Conservation (phyloP, 2,797 vertebrate genomes). For the Nasua narica region DNA sequence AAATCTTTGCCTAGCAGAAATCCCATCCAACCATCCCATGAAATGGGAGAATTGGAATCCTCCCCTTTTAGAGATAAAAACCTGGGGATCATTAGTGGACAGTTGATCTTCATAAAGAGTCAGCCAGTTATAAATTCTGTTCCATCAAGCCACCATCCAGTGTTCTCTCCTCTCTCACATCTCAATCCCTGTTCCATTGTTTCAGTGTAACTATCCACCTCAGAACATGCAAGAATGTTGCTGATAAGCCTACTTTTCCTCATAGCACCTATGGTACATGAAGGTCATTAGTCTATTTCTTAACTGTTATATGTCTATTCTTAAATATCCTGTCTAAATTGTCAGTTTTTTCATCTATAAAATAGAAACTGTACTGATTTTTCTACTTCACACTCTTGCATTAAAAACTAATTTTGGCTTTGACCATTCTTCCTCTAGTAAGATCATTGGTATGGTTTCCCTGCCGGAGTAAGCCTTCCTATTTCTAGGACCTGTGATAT, state of each 20-base stretch:
- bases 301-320: background rate
- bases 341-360: background rate
- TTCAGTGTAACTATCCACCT: too few relatives aligned
- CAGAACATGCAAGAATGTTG: background rate
- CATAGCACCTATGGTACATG: background rate
- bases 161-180: background rate
- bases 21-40: background rate
- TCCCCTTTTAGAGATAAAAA: background rate
- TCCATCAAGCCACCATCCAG: background rate
- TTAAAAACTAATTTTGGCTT: background rate
- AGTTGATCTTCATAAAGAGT: background rate
- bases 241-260: background rate
- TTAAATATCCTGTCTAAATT: background rate
- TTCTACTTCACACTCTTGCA: background rate
- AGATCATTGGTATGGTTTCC: background rate
- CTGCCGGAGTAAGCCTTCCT: background rate
- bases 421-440: background rate
- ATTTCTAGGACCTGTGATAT: background rate
- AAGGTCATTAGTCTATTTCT: background rate
- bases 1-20: background rate
- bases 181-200: background rate
- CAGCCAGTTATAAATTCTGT: background rate
- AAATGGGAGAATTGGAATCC: background rate
- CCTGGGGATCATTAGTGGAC: background rate
- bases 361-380: background rate